phyloP scores from a whole-genome alignment of 2,888 invertebrate genomes.

The Merodon equestris region DNA sequence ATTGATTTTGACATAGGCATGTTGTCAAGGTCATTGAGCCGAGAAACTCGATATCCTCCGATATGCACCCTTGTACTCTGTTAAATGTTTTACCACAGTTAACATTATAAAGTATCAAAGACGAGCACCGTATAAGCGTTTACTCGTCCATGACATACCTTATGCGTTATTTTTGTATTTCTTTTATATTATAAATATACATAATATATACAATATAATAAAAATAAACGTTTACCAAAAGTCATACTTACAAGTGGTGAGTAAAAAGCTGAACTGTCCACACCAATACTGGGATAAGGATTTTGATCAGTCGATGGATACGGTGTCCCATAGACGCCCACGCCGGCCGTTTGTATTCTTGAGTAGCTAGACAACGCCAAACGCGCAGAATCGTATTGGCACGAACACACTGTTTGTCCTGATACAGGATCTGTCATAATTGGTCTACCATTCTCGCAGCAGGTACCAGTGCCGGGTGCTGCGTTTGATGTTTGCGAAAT shows the following conservation, averaged over 20 bases:
- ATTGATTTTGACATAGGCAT: too few relatives aligned
- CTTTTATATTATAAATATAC: too few relatives aligned
- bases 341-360: slow-evolving; percentile 87
- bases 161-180: too few relatives aligned
- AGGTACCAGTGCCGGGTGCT: slow-evolving; percentile 79
- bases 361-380: slow-evolving; percentile 91
- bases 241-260: slow-evolving; percentile 92
- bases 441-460: slow-evolving; percentile 94
- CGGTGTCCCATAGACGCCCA: slow-evolving; percentile 90
- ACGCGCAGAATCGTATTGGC: slow-evolving; percentile 94
- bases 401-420: slow-evolving; percentile 95
- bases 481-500: slow-evolving; percentile 78
- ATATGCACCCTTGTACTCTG: too few relatives aligned
- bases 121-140: too few relatives aligned
- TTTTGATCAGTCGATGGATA: slow-evolving; percentile 95
- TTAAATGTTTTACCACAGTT: too few relatives aligned
- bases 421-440: slow-evolving; percentile 95
- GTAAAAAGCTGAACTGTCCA: slow-evolving; percentile 96
- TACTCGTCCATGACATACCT: too few relatives aligned
- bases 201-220: neutral
- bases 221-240: neutral
- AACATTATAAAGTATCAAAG: neutral
- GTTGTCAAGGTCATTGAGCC: too few relatives aligned
- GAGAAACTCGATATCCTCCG: too few relatives aligned
- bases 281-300: slow-evolving; percentile 94